Evolutionary conservation across 2,888 invertebrate genomes (phyloP), one percentile per base, ranked within the genome.

Genomic region (Macaria notata): DNA sequence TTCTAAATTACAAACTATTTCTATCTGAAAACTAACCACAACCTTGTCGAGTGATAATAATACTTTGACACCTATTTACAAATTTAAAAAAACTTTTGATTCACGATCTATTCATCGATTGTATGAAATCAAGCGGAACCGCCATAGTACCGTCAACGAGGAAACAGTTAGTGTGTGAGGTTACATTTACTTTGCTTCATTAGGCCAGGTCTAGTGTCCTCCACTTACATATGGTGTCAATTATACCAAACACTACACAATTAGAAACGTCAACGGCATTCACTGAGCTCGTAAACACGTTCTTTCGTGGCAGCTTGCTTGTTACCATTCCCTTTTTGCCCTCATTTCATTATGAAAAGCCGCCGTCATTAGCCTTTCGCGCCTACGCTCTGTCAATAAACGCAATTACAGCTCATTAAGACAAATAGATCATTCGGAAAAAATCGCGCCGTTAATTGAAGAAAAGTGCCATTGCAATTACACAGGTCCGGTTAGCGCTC

Each of bases 381-480:
- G 59, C 62, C 60, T 59, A 44, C 49, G 43, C 55, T 68, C 71
- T 83, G 85, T 88, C 84, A 81, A 86, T 86, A 81, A 84, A 81
- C 72, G 78, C 82, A 85, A 88, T 88, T 87, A 87, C 76, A 71
- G 58, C 79, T 84, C 85, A 86, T 87, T 86, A 85, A 75, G 76
- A 74, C 80, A 79, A 82, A 84, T 82, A 80, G 83, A 83, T 84
- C 69, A 72, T 77, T 55, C 19, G 50, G 51, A 80, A 78, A 79
- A 81, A 82, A 82, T 75, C 58, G 58, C 54, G 39, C 43, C 46
- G 46, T 58, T 81, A 78, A 81, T 78, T 76, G 75, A 75, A 76
- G 76, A 74, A 78, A 82, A 79, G 81, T 79, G 73, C 76, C 69
- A 72, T 75, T 67, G 68, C 69, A 71, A 76, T 76, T 72, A 71